Conservation (phyloP, 35 echinoderm and acorn worm species). For the Diadema setosum region DNA sequence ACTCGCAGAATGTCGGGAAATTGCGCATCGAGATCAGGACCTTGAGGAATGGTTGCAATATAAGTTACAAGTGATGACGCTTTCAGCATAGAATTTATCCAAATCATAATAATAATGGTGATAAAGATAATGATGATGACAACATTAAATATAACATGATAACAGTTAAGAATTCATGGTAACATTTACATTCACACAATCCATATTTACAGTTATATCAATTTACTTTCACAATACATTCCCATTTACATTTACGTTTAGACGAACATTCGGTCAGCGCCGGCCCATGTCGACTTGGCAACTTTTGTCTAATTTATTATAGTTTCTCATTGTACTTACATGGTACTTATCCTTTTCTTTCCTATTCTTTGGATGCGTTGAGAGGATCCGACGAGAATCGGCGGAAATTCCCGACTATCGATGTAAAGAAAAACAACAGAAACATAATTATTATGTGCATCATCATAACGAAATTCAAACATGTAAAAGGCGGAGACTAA, state of each 20-base stretch:
- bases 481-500: no score
- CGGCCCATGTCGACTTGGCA: no score
- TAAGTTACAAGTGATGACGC: neutral
- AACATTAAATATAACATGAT: neutral
- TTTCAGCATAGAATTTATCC: neutral
- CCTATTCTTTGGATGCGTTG: slow-evolving; percentile 15
- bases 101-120: neutral
- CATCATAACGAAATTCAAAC: no score
- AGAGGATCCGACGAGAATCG: slow-evolving; percentile 61
- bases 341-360: slow-evolving; percentile 83
- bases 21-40: slow-evolving; percentile 78
- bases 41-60: neutral
- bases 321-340: slow-evolving; percentile 82
- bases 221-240: no score
- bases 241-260: no score
- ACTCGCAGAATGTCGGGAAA: slow-evolving; percentile 78
- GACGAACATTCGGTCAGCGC: no score
- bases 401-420: slow-evolving; percentile 68
- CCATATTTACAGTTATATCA: no score
- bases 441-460: neutral
- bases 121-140: no score
- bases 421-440: neutral
- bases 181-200: neutral
- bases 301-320: no score
- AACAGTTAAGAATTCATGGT: neutral